A percentile compares a stretch with the other conserved stretches of the same genome.
Conservation (phyloP, 1,140 invertebrate species). For the Aphelenchoides besseyi region DNA sequence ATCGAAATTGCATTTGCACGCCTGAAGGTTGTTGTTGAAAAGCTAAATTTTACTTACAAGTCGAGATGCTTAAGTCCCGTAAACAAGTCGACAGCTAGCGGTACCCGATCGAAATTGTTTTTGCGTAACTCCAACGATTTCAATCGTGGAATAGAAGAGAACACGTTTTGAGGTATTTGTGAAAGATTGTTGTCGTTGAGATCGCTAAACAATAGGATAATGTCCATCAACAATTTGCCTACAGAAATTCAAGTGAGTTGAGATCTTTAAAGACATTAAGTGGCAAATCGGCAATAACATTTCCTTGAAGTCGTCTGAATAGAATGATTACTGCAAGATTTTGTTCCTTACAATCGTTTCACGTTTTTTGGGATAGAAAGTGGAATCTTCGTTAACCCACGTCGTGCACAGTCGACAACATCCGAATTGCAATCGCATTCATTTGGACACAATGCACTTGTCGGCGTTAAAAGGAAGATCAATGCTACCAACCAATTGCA, state of each 20-base stretch:
- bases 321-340: no score
- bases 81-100: conserved; percentile 2
- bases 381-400: background rate
- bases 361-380: background rate
- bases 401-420: background rate
- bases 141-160: background rate
- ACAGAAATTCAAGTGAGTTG: background rate
- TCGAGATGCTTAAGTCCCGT: background rate
- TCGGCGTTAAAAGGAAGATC: no score
- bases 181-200: background rate
- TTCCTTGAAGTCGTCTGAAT: conserved; percentile 1
- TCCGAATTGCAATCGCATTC: background rate
- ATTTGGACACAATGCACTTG: background rate
- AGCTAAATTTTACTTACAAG: no score
- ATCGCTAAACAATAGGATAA: conserved; percentile 3
- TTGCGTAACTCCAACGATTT: conserved; percentile 1
- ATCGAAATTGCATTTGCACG: background rate
- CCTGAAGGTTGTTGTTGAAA: background rate
- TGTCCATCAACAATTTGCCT: background rate
- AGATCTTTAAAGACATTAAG: background rate
- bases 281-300: background rate
- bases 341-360: conserved; percentile 6
- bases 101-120: background rate
- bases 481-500: no score
- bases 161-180: background rate